Evolutionary conservation across 2,888 invertebrate species (phyloP).

Genomic region (Crocallis elinguaria): DNA sequence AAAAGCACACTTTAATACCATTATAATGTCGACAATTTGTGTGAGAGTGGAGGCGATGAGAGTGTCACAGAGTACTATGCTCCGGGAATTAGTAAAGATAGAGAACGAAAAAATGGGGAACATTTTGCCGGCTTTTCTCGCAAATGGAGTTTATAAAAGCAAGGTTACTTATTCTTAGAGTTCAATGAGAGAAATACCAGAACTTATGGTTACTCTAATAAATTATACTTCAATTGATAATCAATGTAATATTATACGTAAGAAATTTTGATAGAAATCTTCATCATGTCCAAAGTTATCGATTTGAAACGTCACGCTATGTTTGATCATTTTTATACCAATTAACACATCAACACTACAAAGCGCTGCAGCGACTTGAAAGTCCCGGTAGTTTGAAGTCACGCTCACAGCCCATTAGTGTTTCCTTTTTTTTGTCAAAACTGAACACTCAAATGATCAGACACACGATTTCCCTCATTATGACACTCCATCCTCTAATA

Average conservation of each 20-base stretch:
- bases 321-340: constrained; percentile 21
- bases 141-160: not conserved
- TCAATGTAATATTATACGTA: too few relatives aligned
- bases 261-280: too few relatives aligned
- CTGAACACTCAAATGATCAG: constrained; percentile 25
- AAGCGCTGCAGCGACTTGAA: constrained; percentile 20
- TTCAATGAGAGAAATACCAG: too few relatives aligned
- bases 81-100: constrained; percentile 9
- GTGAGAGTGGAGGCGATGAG: constrained; percentile 38
- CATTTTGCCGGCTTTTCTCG: not conserved
- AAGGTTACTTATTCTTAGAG: too few relatives aligned
- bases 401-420: constrained; percentile 48
- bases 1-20: constrained; percentile 57
- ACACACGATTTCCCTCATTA: constrained; percentile 27
- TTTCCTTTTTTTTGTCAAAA: constrained; percentile 36
- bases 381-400: constrained; percentile 27
- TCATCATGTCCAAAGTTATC: too few relatives aligned
- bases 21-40: constrained; percentile 56
- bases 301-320: too few relatives aligned
- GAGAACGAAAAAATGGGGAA: not conserved
- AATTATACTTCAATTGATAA: too few relatives aligned
- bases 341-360: constrained; percentile 30
- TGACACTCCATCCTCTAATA: constrained; percentile 24
- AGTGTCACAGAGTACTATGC: constrained; percentile 22
- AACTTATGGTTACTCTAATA: too few relatives aligned